Percentiles rank a stretch among this genome's conserved stretches.
Conservation (phyloP, 2,797 vertebrate species). For the Peromyscus eremicus region DNA sequence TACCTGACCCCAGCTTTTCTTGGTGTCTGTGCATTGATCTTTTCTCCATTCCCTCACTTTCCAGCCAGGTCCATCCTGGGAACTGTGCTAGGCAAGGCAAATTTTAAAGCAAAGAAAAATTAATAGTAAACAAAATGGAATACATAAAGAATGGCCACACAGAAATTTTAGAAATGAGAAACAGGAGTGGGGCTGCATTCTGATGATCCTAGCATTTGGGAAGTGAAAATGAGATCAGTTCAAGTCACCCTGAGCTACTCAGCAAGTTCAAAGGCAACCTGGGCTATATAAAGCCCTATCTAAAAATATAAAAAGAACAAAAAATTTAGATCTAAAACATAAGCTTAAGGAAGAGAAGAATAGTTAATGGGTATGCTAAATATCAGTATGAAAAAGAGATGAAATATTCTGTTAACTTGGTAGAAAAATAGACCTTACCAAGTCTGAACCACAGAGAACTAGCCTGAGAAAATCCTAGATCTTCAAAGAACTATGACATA, state of each 20-base stretch:
- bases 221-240: background rate
- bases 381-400: background rate
- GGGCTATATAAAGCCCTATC: background rate
- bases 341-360: background rate
- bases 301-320: background rate
- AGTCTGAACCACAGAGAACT: background rate
- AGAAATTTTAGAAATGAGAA: background rate
- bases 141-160: background rate
- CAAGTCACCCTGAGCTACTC: background rate
- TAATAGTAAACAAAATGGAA: background rate
- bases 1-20: background rate
- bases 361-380: background rate
- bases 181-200: background rate
- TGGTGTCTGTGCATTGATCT: background rate
- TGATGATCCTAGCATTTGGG: background rate
- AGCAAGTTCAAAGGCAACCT: background rate
- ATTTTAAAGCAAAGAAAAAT: conserved; percentile 9
- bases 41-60: background rate
- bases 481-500: background rate
- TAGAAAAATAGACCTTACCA: background rate
- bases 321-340: conserved; percentile 8
- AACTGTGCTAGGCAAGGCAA: background rate
- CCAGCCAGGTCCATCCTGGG: background rate
- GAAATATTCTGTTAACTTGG: background rate
- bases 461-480: background rate